A percentile compares a stretch with the other conserved stretches of the same genome.
phyloP scores from a whole-genome alignment of 2,888 invertebrate species.

The Tetragonisca angustula region DNA sequence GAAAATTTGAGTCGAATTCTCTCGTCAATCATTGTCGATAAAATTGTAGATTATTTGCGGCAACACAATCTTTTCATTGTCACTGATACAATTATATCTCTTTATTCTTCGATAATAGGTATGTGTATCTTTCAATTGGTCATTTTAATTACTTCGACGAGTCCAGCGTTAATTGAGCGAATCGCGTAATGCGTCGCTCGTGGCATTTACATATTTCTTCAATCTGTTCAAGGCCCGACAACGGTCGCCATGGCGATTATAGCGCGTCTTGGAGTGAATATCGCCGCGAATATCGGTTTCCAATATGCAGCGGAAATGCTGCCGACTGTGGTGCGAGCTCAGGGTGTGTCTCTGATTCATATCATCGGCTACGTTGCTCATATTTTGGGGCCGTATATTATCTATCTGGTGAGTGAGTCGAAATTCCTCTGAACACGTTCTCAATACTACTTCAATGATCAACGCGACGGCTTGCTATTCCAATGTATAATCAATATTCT shows the following conservation, averaged over 20 bases:
- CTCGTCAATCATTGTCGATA: no score
- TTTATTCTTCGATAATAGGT: no score
- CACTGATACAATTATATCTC: no score
- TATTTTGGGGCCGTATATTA: constrained; percentile 93
- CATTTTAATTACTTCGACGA: no score
- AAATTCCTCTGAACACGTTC: neutral
- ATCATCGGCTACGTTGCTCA: constrained; percentile 95
- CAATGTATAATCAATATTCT: neutral
- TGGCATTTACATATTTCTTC: constrained; percentile 60
- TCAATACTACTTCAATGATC: no score
- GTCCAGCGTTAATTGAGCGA: no score
- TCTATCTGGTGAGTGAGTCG: constrained; percentile 89
- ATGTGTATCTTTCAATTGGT: no score
- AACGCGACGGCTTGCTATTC: neutral
- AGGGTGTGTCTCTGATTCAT: constrained; percentile 94
- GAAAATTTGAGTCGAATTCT: no score
- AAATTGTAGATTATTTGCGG: no score
- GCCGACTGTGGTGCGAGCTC: constrained; percentile 94
- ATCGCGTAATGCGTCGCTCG: constrained; percentile 5
- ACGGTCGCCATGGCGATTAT: constrained; percentile 92
- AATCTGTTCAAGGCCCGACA: constrained; percentile 85
- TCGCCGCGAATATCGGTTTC: constrained; percentile 95
- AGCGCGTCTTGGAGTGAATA: constrained; percentile 94
- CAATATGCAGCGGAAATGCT: constrained; percentile 95
- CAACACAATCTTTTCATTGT: no score